Percentiles rank a stretch among this genome's conserved stretches.
Conservation (phyloP, 64 coral and sea anemone genomes). For the Pocillopora damicornis region DNA sequence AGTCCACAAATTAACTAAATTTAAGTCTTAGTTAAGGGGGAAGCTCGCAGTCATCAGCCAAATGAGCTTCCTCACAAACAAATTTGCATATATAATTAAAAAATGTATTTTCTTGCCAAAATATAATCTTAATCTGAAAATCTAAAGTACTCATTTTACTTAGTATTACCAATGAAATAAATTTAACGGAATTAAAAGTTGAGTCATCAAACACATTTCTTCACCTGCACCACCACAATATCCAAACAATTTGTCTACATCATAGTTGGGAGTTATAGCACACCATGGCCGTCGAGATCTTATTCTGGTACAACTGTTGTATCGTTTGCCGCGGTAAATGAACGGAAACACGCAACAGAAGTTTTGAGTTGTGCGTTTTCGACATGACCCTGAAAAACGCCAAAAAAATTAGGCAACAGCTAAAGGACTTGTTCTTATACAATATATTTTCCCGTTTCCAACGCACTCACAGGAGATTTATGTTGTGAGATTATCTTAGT, state of each 20-base stretch:
- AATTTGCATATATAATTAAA: too few relatives aligned
- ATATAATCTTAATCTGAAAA: too few relatives aligned
- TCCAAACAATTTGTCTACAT: conserved; percentile 47
- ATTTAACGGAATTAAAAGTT: neutral
- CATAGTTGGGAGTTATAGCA: conserved; percentile 44
- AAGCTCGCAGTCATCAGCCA: too few relatives aligned
- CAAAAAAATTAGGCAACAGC: neutral
- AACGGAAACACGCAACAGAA: conserved; percentile 70
- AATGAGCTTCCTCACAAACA: too few relatives aligned
- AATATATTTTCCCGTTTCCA: too few relatives aligned
- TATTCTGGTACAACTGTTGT: conserved; percentile 26
- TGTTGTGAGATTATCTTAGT: too few relatives aligned
- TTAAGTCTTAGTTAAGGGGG: too few relatives aligned
- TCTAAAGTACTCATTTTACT: too few relatives aligned
- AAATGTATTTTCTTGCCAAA: too few relatives aligned
- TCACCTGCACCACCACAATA: conserved; percentile 29
- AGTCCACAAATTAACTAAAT: too few relatives aligned
- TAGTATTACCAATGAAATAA: too few relatives aligned
- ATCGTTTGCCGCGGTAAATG: conserved; percentile 42
- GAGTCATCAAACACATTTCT: neutral
- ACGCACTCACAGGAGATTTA: too few relatives aligned
- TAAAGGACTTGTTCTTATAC: neutral
- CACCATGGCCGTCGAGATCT: conserved; percentile 41
- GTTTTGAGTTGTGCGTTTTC: conserved; percentile 21
- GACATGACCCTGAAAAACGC: neutral